These are phyloP conservation scores for Conus ventricosus DNA, from an alignment of 1,140 invertebrate genomes.

Conservation along the genomic window DNA sequence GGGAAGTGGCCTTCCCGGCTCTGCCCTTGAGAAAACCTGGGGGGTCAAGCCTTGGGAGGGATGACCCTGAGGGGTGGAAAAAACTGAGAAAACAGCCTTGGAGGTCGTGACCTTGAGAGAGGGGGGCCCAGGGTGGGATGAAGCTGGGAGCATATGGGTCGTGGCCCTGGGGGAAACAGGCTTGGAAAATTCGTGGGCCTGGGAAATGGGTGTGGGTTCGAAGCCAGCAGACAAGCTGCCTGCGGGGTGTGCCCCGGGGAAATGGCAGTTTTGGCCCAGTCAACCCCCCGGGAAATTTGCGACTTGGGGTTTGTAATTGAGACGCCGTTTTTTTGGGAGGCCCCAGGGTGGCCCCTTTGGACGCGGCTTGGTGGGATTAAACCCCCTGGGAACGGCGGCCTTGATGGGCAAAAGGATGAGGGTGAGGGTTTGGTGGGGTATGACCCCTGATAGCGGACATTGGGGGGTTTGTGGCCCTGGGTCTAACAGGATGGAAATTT, in stretches of 20 bases:
- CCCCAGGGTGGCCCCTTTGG: not conserved
- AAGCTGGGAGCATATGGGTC: no score
- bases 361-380: not conserved
- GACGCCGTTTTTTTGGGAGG: not conserved
- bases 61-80: no score
- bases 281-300: not conserved
- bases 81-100: no score
- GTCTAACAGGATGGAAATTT: not conserved
- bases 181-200: no score
- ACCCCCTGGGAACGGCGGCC: not conserved
- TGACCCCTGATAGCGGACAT: no score
- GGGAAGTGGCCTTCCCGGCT: no score
- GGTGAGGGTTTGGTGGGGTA: not conserved
- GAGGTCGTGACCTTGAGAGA: no score
- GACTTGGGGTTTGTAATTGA: no score
- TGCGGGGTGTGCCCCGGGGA: not conserved
- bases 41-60: no score
- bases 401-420: not conserved
- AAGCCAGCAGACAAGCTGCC: not conserved
- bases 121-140: no score
- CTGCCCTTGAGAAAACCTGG: no score
- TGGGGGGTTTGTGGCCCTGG: not conserved
- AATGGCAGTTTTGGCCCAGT: not conserved
- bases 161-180: no score
- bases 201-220: not conserved